These are phyloP conservation scores for Ia io DNA, from an alignment of 2,113 vertebrate species.

Conservation along the genomic window DNA sequence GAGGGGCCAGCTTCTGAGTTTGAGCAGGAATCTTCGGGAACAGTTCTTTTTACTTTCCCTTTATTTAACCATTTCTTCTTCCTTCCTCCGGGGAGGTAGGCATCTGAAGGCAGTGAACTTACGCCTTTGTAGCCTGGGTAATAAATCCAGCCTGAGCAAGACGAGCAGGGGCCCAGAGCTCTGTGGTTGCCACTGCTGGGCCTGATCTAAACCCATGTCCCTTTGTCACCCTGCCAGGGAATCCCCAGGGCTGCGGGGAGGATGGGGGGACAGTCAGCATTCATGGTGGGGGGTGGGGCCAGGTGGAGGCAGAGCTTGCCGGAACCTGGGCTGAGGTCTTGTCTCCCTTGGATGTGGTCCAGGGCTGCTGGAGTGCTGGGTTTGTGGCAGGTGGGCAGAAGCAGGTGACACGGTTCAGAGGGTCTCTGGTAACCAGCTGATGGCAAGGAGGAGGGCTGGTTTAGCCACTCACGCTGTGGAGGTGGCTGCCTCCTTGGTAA, in stretches of 20 bases:
- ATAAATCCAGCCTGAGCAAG: background rate
- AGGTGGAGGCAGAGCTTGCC: background rate
- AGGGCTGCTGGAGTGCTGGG: background rate
- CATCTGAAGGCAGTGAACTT: background rate
- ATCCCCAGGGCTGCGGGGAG: rapidly evolving
- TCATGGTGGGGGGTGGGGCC: no score
- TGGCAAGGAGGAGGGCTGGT: background rate
- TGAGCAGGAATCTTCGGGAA: background rate
- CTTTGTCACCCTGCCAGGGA: background rate
- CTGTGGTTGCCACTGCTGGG: background rate
- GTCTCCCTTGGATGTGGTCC: background rate
- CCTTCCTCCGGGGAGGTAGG: background rate
- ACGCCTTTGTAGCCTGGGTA: background rate
- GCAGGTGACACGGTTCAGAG: background rate
- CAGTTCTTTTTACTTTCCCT: background rate
- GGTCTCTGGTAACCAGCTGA: background rate
- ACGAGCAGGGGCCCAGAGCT: background rate
- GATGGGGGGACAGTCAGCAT: no score
- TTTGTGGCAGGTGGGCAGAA: background rate
- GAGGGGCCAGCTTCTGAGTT: background rate
- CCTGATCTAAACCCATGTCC: background rate
- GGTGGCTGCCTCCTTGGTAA: background rate
- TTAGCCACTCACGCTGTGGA: background rate
- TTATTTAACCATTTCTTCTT: background rate
- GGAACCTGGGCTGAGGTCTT: background rate